Base-by-base conservation (phyloP, 2,888 invertebrate species). In the Megamerina dolium region DNA sequence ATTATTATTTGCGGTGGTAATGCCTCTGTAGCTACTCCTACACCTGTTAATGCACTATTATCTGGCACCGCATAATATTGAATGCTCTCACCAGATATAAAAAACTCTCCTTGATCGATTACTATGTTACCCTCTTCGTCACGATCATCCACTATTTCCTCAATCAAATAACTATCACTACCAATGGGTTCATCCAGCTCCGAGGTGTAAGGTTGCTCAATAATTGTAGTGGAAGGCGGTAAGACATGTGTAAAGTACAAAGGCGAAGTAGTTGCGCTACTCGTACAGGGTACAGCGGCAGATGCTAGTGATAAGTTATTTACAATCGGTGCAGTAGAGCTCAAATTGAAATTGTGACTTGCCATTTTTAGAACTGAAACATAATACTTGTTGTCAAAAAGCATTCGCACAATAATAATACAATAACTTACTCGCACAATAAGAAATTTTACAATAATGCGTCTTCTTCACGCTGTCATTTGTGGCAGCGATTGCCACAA, bases 101-200 rank as follows among this genome's bases (percentile, higher is more conserved):
- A 63, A 31, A 63, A 64, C 46, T 64, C 66, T 0, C 66, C 64
- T 1, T 57, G 57, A 31, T 64, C 64, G 5, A 64, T 57, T 2
- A 64, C 66, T 45, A 64, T 64, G 26, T 64, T 64, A 12, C 58
- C 53, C 21, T 64, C 66, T 40, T 64, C 66, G 37, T 64, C 65
- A 8, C 63, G 62, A 32, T 63, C 65, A 42, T 63, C 63, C 27
- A 65, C 57, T 20, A 64, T 63, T 49, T 64, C 64, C 38, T 64
- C 64, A 20, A 64, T 64, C 3, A 64, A 47, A 39, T 58, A 64
- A 45, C 59, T 63, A 34, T 65, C 64, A 19, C 54, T 61, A 6
- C 53, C 52, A 40, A 63, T 57, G 29, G 54, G 60, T 10, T 62
- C 62, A 33, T 61, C 60, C 31, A 64, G 29, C 12, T 58, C 62